Conservation (phyloP, 2,888 invertebrate genomes). For the Cheilosia vernalis region DNA sequence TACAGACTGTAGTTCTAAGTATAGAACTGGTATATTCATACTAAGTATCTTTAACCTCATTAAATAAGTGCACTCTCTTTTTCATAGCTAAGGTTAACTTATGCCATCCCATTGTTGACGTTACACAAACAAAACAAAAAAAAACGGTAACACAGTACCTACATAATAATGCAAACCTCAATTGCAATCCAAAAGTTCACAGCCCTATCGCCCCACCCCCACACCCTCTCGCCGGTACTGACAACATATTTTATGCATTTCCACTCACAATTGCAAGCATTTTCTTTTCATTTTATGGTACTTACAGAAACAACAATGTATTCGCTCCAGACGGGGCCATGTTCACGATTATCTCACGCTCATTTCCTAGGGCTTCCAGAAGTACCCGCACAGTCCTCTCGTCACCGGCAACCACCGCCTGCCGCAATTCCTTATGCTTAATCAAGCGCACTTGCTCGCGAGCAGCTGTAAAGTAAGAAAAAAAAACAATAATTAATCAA, state of each 20-base stretch:
- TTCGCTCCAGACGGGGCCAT: constrained; percentile 94
- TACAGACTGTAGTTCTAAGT: no score
- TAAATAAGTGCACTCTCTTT: no score
- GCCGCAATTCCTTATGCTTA: constrained; percentile 90
- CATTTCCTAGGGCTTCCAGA: constrained; percentile 87
- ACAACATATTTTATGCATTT: constrained; percentile 2
- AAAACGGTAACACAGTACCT: no score
- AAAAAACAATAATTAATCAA: constrained; percentile 16
- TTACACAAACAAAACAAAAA: no score
- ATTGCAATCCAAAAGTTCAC: constrained; percentile 7
- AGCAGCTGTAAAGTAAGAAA: constrained; percentile 79
- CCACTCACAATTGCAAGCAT: constrained; percentile 2
- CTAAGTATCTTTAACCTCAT: no score
- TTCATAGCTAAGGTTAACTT: no score
- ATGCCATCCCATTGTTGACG: no score
- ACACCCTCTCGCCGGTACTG: neutral
- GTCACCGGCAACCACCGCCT: constrained; percentile 91
- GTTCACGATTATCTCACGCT: constrained; percentile 91
- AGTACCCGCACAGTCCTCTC: constrained; percentile 87
- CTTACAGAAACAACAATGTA: constrained; percentile 93
- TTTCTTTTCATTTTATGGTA: constrained; percentile 69
- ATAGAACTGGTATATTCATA: no score
- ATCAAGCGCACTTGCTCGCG: constrained; percentile 89
- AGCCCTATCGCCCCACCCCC: neutral
- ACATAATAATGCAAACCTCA: neutral